Evolutionary conservation across 2,797 vertebrate species (phyloP).

Genomic region (Strix occidentalis): DNA sequence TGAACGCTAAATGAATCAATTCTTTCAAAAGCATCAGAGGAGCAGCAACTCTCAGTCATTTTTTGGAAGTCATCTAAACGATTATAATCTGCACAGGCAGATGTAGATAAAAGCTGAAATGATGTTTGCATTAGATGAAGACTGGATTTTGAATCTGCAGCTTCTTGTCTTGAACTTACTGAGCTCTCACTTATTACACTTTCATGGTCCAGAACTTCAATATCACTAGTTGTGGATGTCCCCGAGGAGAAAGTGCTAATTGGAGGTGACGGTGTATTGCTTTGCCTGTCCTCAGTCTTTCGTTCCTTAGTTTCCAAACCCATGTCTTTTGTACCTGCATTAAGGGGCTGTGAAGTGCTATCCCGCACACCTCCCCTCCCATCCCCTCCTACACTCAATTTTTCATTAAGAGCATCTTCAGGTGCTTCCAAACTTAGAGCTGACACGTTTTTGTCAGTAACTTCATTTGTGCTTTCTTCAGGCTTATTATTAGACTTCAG

Average conservation of each 20-base stretch:
- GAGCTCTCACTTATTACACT: slow-evolving; percentile 99
- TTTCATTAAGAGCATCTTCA: slow-evolving; percentile 36
- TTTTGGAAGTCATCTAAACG: slow-evolving; percentile 94
- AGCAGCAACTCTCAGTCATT: slow-evolving; percentile 93
- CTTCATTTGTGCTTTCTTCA: slow-evolving; percentile 41
- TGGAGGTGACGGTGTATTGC: slow-evolving; percentile 94
- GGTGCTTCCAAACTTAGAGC: slow-evolving; percentile 35
- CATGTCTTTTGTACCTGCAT: slow-evolving; percentile 79
- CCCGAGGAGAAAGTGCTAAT: slow-evolving; percentile 96
- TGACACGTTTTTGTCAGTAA: slow-evolving; percentile 38
- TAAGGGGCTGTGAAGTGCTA: slow-evolving; percentile 62
- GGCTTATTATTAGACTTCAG: slow-evolving; percentile 20
- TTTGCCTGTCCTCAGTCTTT: slow-evolving; percentile 94
- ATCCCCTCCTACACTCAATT: neutral
- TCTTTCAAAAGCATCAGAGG: slow-evolving; percentile 96
- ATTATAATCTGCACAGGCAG: slow-evolving; percentile 89
- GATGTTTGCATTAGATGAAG: slow-evolving; percentile 97
- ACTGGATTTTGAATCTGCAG: slow-evolving; percentile 86
- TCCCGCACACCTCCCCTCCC: neutral
- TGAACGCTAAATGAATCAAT: slow-evolving; percentile 98
- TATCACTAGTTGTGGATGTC: slow-evolving; percentile 98
- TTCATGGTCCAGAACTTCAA: slow-evolving; percentile 97
- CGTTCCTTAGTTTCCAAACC: slow-evolving; percentile 85
- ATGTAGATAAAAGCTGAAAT: slow-evolving; percentile 93
- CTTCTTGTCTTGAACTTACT: slow-evolving; percentile 93